Evolutionary conservation across 2,113 vertebrate species (phyloP), one percentile per base, ranked within the genome.

Genomic region (Pseudorectes ferrugineus): DNA sequence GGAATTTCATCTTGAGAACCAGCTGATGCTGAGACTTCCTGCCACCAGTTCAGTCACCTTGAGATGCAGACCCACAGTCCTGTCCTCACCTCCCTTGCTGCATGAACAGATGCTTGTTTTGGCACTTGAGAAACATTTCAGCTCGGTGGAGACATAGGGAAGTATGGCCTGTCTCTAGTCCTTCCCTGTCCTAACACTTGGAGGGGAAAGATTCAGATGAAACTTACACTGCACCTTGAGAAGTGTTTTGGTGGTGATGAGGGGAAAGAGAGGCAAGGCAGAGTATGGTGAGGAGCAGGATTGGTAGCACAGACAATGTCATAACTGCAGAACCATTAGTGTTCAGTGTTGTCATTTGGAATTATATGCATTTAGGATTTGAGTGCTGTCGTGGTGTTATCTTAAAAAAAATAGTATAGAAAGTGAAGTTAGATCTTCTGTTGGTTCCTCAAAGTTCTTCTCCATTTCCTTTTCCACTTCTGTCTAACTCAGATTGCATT

Each of bases 371-470:
- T 82, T 85, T 65, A 61, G 66, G 49, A 38, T 92, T 75, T 52
- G 18, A 66, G 29, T 59, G 33, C 33, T 91, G 38, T 79, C 33
- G 42, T 45, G 11, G 25, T 71, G 31, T 71, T 81, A 55, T 1
- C 43, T 72, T 74, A 21, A 31, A 51, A 83, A 38, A 74, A 67
- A 11, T 28, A 36, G 14, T 26, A 18, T 52, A 58, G 28, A 38
- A 89, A 82, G n/a, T 78, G 49, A 92, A 73, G 25, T 85, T 62
- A 74, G 46, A 33, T 55, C 31, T 93, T 59, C 43, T 88, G 15
- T 46, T 91, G 40, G 43, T 94, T 96, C 82, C 78, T 88, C 48
- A 80, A 38, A 77, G 38, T 76, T 89, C 66, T 96, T 95, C 72
- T 35, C 23, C 3, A 3, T 83, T 95, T 85, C 38, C 14, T 90